Conservation (phyloP, 64 coral and sea anemone species). For the Pachyseris speciosa region DNA sequence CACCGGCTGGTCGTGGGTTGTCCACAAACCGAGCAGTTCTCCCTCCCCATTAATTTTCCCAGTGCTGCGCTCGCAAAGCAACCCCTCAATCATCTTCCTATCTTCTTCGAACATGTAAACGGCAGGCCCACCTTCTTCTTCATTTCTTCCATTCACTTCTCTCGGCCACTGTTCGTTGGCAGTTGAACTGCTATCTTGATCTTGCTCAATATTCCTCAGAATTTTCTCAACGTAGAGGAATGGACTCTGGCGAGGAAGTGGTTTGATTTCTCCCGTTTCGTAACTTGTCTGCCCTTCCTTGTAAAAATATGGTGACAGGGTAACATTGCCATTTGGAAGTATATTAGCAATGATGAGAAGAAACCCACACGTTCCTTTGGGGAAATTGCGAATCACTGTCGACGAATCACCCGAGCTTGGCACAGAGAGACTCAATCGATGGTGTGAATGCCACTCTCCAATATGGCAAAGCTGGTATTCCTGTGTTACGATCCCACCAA, state of each 20-base stretch:
- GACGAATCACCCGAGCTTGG: slow-evolving; percentile 77
- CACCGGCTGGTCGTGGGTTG: slow-evolving; percentile 57
- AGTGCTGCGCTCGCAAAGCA: neutral
- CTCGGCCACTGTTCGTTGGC: neutral
- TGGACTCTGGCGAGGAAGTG: neutral
- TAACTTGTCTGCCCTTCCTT: slow-evolving; percentile 9
- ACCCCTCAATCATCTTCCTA: neutral
- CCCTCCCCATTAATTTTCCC: neutral
- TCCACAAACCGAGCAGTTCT: slow-evolving; percentile 74
- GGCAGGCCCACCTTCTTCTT: neutral
- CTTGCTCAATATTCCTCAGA: neutral
- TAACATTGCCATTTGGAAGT: neutral
- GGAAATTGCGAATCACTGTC: slow-evolving; percentile 74
- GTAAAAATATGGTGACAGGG: slow-evolving; percentile 67
- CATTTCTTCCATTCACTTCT: neutral
- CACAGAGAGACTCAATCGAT: slow-evolving; percentile 48
- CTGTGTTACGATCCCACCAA: slow-evolving; percentile 47
- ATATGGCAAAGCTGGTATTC: slow-evolving; percentile 81
- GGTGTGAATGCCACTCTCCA: slow-evolving; percentile 92
- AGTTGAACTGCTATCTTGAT: slow-evolving; percentile 5
- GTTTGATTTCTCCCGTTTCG: neutral
- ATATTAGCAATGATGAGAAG: slow-evolving; percentile 86
- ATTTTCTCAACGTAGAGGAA: slow-evolving; percentile 13
- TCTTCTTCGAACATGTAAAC: slow-evolving; percentile 8
- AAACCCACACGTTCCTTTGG: slow-evolving; percentile 65